Conservation (phyloP, 2,797 vertebrate genomes). For the Catharus ustulatus region DNA sequence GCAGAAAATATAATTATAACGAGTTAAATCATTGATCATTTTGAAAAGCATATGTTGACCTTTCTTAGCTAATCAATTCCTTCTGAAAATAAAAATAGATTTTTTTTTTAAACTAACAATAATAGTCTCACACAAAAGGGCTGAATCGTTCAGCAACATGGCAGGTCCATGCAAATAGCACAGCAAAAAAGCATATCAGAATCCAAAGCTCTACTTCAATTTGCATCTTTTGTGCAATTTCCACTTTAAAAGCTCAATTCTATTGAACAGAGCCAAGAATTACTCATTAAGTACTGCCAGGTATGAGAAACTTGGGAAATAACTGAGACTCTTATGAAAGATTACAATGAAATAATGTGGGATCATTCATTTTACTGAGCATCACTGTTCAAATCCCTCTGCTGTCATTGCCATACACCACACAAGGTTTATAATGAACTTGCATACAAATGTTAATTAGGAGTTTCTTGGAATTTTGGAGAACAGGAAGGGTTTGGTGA, state of each 20-base stretch:
- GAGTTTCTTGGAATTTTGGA: not conserved
- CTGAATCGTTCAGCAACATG: not conserved
- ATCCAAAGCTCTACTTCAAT: not conserved
- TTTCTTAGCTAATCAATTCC: not conserved
- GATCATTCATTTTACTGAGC: not conserved
- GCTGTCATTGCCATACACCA: not conserved
- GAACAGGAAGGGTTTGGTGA: not conserved
- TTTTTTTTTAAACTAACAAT: not conserved
- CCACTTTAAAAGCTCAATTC: not conserved
- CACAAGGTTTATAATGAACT: not conserved
- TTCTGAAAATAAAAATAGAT: not conserved
- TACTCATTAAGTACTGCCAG: not conserved
- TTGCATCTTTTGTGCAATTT: not conserved
- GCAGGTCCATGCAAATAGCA: not conserved
- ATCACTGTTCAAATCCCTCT: not conserved
- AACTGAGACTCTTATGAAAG: conserved; percentile 10
- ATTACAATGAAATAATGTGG: not conserved
- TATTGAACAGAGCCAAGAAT: not conserved
- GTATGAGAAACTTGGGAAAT: conserved; percentile 57
- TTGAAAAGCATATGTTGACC: not conserved
- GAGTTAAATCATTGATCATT: not conserved
- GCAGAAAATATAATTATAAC: not conserved
- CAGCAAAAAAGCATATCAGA: not conserved
- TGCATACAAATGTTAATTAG: not conserved
- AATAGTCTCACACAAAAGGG: not conserved